These are phyloP conservation scores for Danio albolineatus DNA, from an alignment of 2,797 vertebrate species.

Conservation along the genomic window DNA sequence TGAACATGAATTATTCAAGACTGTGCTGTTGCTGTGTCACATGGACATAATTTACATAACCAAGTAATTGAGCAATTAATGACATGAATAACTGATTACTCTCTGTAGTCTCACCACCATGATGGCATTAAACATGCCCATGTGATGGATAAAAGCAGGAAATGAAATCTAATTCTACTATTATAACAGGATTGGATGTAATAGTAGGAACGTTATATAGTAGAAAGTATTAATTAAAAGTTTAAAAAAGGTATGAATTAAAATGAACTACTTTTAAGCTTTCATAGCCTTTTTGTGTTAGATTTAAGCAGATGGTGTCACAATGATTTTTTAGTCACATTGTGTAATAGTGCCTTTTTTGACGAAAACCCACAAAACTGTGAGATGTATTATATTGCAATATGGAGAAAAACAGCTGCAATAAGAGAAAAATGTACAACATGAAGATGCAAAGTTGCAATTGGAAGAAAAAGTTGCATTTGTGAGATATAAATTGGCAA, in stretches of 20 bases:
- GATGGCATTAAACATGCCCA: conserved; percentile 72
- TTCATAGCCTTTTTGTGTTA: background rate
- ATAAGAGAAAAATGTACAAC: background rate
- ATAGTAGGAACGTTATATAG: background rate
- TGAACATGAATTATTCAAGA: conserved; percentile 76
- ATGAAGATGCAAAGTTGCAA: background rate
- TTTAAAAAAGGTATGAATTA: background rate
- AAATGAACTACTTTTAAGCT: no score
- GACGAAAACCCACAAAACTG: background rate
- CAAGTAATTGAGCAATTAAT: conserved; percentile 78
- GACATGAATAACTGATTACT: conserved; percentile 76
- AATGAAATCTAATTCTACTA: conserved; percentile 61
- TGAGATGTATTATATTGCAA: background rate
- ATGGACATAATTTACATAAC: conserved; percentile 74
- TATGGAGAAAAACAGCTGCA: background rate
- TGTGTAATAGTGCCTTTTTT: background rate
- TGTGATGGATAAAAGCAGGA: conserved; percentile 70
- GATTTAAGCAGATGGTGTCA: background rate
- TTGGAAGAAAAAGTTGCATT: background rate
- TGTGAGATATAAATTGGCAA: background rate
- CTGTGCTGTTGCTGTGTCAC: conserved; percentile 64
- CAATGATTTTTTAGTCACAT: background rate
- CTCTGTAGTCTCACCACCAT: conserved; percentile 67
- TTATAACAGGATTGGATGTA: conserved; percentile 28
- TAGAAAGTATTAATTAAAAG: background rate